Conservation (phyloP, 2,113 vertebrate genomes). For the Dasyurus viverrinus region DNA sequence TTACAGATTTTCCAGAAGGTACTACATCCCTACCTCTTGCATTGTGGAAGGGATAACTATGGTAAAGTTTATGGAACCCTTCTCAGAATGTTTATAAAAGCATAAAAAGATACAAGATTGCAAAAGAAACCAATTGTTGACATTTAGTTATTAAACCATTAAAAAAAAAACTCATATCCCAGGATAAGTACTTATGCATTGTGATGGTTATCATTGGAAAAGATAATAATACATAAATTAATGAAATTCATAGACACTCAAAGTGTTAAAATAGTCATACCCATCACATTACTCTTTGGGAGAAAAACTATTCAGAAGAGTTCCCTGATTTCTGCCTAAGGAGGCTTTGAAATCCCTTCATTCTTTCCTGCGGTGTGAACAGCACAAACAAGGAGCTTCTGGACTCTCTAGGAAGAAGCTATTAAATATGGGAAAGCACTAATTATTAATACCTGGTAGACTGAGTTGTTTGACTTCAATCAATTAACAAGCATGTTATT, state of each 20-base stretch:
- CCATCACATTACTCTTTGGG: rapidly evolving
- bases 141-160: neutral
- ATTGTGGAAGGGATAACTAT: no score
- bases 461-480: neutral
- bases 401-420: neutral
- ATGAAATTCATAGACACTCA: neutral
- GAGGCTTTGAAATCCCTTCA: no score
- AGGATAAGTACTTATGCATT: neutral
- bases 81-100: neutral
- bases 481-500: neutral
- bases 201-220: neutral
- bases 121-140: neutral
- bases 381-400: neutral
- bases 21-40: no score
- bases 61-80: neutral
- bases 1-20: no score
- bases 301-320: neutral
- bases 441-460: neutral
- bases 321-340: rapidly evolving
- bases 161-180: neutral
- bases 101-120: neutral
- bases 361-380: neutral
- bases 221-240: neutral
- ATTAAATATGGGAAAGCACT: neutral
- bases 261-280: neutral